Conservation (phyloP, 2,797 vertebrate genomes). For the Lepus townsendii region DNA sequence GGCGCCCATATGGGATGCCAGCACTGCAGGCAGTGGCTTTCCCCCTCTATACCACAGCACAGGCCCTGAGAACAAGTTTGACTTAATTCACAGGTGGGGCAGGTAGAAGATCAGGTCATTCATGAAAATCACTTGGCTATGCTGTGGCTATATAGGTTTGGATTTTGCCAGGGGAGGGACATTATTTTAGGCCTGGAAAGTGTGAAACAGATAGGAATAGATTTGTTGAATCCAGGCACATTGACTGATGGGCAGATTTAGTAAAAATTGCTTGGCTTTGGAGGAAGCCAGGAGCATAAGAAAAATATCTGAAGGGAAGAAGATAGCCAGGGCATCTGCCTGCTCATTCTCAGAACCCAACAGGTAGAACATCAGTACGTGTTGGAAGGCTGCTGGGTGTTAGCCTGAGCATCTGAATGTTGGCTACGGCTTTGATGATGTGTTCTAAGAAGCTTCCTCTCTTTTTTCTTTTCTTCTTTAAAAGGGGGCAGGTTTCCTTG, state of each 20-base stretch:
- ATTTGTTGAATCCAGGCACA: slow-evolving; percentile 1
- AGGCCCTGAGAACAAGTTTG: neutral
- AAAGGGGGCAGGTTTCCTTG: neutral
- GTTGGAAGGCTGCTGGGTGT: neutral
- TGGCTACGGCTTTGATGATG: slow-evolving; percentile 16
- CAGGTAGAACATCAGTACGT: neutral
- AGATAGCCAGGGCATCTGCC: neutral
- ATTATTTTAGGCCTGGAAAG: neutral
- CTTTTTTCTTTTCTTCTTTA: slow-evolving; percentile 51
- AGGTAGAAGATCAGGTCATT: neutral
- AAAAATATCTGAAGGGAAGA: neutral
- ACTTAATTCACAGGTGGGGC: neutral
- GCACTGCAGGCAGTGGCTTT: no score
- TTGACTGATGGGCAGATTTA: neutral
- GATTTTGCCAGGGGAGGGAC: no score
- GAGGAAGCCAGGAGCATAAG: neutral
- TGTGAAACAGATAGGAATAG: neutral
- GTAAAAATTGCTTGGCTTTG: slow-evolving; percentile 23
- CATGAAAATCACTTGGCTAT: neutral
- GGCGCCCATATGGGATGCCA: no score
- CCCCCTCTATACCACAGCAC: no score
- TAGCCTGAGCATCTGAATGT: neutral
- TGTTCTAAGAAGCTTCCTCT: slow-evolving; percentile 19
- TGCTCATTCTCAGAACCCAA: neutral
- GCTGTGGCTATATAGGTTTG: neutral